Evolutionary conservation across 1,140 invertebrate genomes (phyloP).

Genomic region (Melipona quadrifasciata): DNA sequence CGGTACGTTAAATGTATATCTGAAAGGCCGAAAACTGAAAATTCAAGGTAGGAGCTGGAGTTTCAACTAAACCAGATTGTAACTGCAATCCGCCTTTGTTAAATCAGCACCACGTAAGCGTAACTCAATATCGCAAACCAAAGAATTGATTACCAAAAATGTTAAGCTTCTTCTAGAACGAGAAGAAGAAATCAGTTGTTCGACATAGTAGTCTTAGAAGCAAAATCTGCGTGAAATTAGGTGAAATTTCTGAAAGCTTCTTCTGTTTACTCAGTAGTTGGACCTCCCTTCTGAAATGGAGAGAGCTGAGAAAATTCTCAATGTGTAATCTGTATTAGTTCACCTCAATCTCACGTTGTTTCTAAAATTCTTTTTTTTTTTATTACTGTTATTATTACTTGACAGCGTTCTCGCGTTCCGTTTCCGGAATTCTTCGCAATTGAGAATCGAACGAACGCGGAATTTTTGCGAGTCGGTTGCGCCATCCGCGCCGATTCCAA

Average conservation of each 20-base stretch:
- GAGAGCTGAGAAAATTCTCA: slow-evolving; percentile 1
- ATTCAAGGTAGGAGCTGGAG: not conserved
- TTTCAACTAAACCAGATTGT: not conserved
- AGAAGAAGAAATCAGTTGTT: not conserved
- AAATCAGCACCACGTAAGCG: not conserved
- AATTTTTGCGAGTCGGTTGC: slow-evolving; percentile 13
- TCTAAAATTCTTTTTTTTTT: no score
- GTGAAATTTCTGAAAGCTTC: not conserved
- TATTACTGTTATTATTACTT: not conserved
- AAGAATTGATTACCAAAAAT: not conserved
- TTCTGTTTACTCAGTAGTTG: not conserved
- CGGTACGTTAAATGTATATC: not conserved
- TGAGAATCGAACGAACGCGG: not conserved
- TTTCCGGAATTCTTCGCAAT: not conserved
- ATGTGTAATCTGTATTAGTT: not conserved
- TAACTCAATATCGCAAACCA: not conserved
- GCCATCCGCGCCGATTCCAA: slow-evolving; percentile 60
- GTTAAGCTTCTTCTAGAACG: no score
- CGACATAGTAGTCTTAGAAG: no score
- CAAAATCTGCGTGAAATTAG: not conserved
- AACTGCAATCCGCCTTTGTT: not conserved
- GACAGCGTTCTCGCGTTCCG: not conserved
- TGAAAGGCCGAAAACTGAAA: not conserved
- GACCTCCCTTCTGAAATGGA: not conserved
- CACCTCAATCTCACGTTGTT: not conserved